phyloP scores from a whole-genome alignment of 2,888 invertebrate species.

The Eurytoma californica region DNA sequence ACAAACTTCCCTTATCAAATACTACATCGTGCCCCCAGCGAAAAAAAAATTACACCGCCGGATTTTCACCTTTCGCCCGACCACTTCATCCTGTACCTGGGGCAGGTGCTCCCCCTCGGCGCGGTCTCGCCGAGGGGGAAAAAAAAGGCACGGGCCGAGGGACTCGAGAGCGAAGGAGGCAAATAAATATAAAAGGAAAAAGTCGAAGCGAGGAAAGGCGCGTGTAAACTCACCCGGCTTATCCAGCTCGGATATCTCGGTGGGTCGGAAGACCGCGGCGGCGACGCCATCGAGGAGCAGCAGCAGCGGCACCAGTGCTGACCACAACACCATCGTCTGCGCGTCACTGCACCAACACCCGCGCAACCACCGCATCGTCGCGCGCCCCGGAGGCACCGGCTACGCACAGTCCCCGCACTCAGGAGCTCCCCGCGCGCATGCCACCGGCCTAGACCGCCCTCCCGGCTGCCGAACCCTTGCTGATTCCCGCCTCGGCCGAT shows the following conservation, averaged over 20 bases:
- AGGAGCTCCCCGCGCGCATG: neutral
- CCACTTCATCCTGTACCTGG: too few relatives aligned
- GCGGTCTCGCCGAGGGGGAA: too few relatives aligned
- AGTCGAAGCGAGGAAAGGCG: neutral
- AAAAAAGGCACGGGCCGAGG: too few relatives aligned
- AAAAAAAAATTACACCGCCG: too few relatives aligned
- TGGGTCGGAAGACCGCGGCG: conserved; percentile 65
- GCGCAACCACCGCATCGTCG: conserved; percentile 66
- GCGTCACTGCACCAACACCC: conserved; percentile 65
- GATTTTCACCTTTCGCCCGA: too few relatives aligned
- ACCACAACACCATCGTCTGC: conserved; percentile 57
- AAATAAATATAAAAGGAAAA: too few relatives aligned
- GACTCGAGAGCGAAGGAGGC: too few relatives aligned
- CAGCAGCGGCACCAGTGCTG: conserved; percentile 42
- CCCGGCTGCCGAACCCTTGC: neutral
- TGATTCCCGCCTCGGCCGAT: too few relatives aligned
- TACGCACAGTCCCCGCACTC: neutral
- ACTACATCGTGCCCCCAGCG: too few relatives aligned
- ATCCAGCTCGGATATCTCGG: conserved; percentile 70
- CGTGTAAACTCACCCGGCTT: conserved; percentile 70
- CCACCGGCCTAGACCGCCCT: neutral
- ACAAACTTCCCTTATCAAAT: too few relatives aligned
- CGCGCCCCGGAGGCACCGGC: neutral
- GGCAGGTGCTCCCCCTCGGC: too few relatives aligned
- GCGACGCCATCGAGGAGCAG: conserved; percentile 50